Conservation (phyloP, 2,113 vertebrate species). For the Amphiprion ocellaris region DNA sequence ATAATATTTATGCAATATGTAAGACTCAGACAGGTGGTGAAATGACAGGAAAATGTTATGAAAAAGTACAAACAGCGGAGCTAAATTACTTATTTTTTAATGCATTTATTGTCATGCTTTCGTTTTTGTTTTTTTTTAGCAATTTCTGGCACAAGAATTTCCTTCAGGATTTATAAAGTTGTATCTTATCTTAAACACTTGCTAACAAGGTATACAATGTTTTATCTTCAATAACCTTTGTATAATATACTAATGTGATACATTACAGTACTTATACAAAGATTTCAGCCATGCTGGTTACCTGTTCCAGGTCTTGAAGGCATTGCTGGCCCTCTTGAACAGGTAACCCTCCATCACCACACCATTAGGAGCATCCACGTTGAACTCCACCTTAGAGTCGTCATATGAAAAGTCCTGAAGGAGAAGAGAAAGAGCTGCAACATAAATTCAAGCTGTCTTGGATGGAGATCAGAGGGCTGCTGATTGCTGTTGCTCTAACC, state of each 20-base stretch:
- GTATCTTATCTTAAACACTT: too few relatives aligned
- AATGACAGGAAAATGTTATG: too few relatives aligned
- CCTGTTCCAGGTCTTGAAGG: slow-evolving; percentile 99
- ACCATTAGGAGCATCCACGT: slow-evolving; percentile 94
- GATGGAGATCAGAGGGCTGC: background rate
- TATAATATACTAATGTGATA: background rate
- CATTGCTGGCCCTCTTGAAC: slow-evolving; percentile 98
- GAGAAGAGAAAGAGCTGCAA: background rate
- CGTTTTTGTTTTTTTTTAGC: too few relatives aligned
- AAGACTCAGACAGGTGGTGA: too few relatives aligned
- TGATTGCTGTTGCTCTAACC: background rate
- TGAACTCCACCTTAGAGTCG: slow-evolving; percentile 93
- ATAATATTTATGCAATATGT: too few relatives aligned
- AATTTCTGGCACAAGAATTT: too few relatives aligned
- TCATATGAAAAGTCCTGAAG: slow-evolving; percentile 95
- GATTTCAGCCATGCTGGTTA: slow-evolving; percentile 54
- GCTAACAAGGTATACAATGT: too few relatives aligned
- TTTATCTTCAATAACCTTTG: too few relatives aligned
- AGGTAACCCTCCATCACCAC: slow-evolving; percentile 99
- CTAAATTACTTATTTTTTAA: too few relatives aligned
- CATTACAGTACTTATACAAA: background rate
- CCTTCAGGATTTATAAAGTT: too few relatives aligned
- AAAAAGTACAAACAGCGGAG: too few relatives aligned
- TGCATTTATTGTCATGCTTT: too few relatives aligned
- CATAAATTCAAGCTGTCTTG: background rate